These are phyloP conservation scores for Athrips mouffetella DNA, from an alignment of 2,888 invertebrate genomes.

Conservation along the genomic window DNA sequence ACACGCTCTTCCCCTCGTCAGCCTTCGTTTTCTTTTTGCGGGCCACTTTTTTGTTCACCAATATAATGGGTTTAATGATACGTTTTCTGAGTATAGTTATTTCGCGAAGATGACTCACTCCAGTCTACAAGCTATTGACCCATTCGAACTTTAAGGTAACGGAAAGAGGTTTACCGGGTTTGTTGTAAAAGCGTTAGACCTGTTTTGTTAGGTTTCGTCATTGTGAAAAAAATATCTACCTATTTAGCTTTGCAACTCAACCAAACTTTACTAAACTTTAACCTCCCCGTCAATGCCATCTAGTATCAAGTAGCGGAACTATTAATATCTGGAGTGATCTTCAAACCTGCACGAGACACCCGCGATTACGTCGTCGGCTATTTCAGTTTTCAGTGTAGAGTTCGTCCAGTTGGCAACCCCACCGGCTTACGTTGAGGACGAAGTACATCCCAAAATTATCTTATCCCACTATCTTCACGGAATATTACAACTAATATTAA, in stretches of 20 bases:
- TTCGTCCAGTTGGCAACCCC: constrained; percentile 59
- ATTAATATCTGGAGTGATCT: constrained; percentile 31
- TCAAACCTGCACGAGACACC: constrained; percentile 35
- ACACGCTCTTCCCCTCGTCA: not conserved
- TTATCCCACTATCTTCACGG: not conserved
- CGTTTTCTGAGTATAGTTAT: constrained; percentile 18
- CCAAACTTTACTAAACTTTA: not conserved
- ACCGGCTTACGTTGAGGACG: constrained; percentile 52
- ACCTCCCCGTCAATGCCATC: constrained; percentile 46
- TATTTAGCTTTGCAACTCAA: no score
- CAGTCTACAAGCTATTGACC: constrained; percentile 49
- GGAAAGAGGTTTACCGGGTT: no score
- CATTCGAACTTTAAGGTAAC: constrained; percentile 31
- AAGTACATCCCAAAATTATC: constrained; percentile 47
- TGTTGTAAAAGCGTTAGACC: no score
- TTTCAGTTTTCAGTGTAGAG: constrained; percentile 57
- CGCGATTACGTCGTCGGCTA: constrained; percentile 42
- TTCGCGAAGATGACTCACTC: constrained; percentile 39
- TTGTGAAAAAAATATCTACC: no score
- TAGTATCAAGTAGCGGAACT: constrained; percentile 53
- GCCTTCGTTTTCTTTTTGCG: constrained; percentile 7
- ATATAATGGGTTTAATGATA: constrained; percentile 15
- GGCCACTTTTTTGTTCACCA: constrained; percentile 5
- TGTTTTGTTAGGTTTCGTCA: no score
- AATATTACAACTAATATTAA: not conserved